Evolutionary conservation across 2,113 vertebrate genomes (phyloP), one percentile per base, ranked within the genome.

Genomic region (Sprattus sprattus): DNA sequence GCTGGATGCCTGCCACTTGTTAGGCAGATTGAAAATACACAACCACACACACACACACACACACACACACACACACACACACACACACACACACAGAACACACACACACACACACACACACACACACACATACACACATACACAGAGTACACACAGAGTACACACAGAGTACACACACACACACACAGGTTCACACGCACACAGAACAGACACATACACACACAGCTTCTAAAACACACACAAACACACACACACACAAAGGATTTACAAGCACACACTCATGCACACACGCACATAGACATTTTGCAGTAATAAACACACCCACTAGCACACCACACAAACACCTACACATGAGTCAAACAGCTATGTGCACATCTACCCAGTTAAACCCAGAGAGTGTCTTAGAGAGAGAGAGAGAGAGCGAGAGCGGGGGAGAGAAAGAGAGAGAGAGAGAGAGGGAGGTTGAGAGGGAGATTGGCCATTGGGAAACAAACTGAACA

Each of bases 1-100:
- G 85, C 96, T 96, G 95, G 96, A 96, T 95, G 95, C 96, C 94
- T 97, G 95, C 92, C 94, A 96, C 95, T 97, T 95, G 95, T 97
- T 96, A 96, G 96, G 94, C 95, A 96, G 96, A 97, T 96, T 97
- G 95, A 97, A 96, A 97, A 95, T 32, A n/a, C 46, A 85, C 46
- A 52, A 32, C 52, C 57, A 54, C 71, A 82, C 86, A 82, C 44
- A 83, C 81, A 86, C 45, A 89, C 57, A 44, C 64, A 84, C 46
- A 83, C 60, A 85, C 32, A 81, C n/a, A 57, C 52, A 45, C 28
- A 71, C 54, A 84, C 82, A 88, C 16, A 71, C 85, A 85, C 60
- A 67, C 52, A 86, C 82, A 83, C 84, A 84, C 81, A 13, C 18
- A 46, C 85, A 83, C 60, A 83, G n/a, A 82, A 1, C 18, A 46